Evolutionary conservation across 1,140 invertebrate species (phyloP).

Genomic region (Drosophila punjabiensis): DNA sequence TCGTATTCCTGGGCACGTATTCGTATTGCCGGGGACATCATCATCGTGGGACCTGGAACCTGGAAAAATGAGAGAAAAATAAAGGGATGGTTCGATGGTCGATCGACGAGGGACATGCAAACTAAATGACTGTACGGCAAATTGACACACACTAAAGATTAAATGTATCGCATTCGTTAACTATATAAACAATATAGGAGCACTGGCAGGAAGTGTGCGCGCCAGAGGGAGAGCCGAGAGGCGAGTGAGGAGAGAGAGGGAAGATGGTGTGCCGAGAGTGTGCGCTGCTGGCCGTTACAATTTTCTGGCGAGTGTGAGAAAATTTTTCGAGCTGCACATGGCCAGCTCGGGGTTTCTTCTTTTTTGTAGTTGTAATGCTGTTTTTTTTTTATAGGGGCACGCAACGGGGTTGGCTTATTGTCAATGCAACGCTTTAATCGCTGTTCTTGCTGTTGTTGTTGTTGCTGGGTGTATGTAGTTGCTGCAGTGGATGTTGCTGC

Average conservation of each 20-base stretch:
- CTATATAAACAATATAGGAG: slow-evolving; percentile 81
- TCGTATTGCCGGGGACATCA: slow-evolving; percentile 52
- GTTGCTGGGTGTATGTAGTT: slow-evolving; percentile 30
- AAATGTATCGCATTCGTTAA: slow-evolving; percentile 84
- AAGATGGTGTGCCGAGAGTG: slow-evolving; percentile 71
- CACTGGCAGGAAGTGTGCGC: slow-evolving; percentile 49
- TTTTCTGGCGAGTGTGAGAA: slow-evolving; percentile 76
- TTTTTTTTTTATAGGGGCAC: slow-evolving; percentile 57
- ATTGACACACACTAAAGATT: slow-evolving; percentile 84
- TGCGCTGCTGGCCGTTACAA: slow-evolving; percentile 78
- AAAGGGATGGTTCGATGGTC: slow-evolving; percentile 36
- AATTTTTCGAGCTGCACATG: slow-evolving; percentile 78
- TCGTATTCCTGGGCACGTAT: slow-evolving; percentile 65
- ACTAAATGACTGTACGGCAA: slow-evolving; percentile 84
- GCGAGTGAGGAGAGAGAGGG: neutral
- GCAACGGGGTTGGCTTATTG: slow-evolving; percentile 71
- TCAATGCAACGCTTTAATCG: slow-evolving; percentile 63
- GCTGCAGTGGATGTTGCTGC: slow-evolving; percentile 31
- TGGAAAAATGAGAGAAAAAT: slow-evolving; percentile 5
- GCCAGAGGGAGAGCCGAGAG: neutral
- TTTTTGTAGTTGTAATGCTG: slow-evolving; percentile 20
- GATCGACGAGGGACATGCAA: slow-evolving; percentile 72
- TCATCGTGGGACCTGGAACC: slow-evolving; percentile 66
- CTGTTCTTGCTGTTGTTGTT: slow-evolving; percentile 29
- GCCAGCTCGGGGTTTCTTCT: slow-evolving; percentile 36